A percentile compares a stretch with the other conserved stretches of the same genome.
phyloP scores from a whole-genome alignment of 2,113 vertebrate genomes.

The Thermophis baileyi region DNA sequence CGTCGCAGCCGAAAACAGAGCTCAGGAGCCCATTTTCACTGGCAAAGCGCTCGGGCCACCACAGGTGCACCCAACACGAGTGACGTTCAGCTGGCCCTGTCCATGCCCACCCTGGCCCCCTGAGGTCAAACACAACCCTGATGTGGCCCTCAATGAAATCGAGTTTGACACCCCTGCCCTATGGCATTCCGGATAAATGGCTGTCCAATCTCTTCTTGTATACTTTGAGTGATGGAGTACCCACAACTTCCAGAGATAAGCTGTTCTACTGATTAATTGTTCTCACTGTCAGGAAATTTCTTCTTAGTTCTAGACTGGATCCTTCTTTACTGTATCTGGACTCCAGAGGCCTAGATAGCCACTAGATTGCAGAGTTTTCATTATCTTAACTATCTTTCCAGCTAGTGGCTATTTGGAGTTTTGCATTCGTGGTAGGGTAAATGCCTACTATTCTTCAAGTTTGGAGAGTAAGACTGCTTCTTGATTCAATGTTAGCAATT shows the following conservation, averaged over 20 bases:
- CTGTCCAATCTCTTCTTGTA: neutral
- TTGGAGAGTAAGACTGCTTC: neutral
- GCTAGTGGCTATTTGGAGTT: neutral
- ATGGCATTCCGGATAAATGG: neutral
- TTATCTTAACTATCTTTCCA: neutral
- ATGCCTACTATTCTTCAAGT: neutral
- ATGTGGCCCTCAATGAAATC: too few relatives aligned
- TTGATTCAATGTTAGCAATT: neutral
- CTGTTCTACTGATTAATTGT: neutral
- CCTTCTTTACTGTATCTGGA: neutral
- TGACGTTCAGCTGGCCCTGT: too few relatives aligned
- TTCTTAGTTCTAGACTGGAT: neutral
- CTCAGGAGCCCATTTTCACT: too few relatives aligned
- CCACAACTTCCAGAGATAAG: neutral
- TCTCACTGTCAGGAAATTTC: neutral
- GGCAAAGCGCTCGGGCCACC: too few relatives aligned
- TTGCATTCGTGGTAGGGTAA: neutral
- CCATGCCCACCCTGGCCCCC: too few relatives aligned
- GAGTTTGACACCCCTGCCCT: neutral
- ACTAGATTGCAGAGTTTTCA: neutral
- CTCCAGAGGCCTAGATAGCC: neutral
- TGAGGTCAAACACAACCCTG: too few relatives aligned
- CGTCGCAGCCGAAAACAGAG: too few relatives aligned
- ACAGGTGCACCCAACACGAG: too few relatives aligned
- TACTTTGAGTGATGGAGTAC: neutral